Evolutionary conservation across 2,888 invertebrate species (phyloP).

Genomic region (Tetragonisca angustula): DNA sequence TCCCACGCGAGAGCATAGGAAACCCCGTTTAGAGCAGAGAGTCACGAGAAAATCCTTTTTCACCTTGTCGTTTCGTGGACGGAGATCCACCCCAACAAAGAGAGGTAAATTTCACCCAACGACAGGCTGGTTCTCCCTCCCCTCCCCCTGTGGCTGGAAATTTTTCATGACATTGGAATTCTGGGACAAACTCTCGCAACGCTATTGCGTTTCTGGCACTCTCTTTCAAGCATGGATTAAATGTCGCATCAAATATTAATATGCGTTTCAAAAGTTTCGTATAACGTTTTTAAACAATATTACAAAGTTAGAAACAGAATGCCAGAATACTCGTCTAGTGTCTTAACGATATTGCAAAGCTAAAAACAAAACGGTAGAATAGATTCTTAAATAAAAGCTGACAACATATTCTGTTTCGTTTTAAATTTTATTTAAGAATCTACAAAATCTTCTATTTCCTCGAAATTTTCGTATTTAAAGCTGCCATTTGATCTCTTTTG

Average conservation of each 20-base stretch:
- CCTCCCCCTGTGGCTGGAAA: background rate
- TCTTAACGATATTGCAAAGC: too few relatives aligned
- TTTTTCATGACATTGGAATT: background rate
- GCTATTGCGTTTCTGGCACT: background rate
- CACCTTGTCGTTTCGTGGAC: background rate
- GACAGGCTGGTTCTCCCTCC: slow-evolving; percentile 6
- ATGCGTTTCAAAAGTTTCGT: too few relatives aligned
- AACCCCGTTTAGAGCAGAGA: too few relatives aligned
- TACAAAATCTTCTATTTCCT: background rate
- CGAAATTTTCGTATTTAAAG: background rate
- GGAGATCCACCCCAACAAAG: background rate
- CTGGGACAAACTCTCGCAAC: background rate
- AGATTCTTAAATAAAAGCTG: too few relatives aligned
- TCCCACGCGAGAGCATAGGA: background rate
- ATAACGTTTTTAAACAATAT: background rate
- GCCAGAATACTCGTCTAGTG: too few relatives aligned
- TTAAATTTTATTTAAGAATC: background rate
- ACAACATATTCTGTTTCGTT: too few relatives aligned
- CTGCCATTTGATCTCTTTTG: background rate
- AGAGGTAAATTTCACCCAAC: slow-evolving; percentile 22
- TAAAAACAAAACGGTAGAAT: too few relatives aligned
- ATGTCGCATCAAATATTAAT: background rate
- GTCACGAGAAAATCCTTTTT: slow-evolving; percentile 5
- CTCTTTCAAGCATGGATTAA: background rate
- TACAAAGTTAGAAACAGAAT: background rate